Evolutionary conservation across 2,888 invertebrate species (phyloP), one percentile per base, ranked within the genome.

Genomic region (Drosophila rellima): DNA sequence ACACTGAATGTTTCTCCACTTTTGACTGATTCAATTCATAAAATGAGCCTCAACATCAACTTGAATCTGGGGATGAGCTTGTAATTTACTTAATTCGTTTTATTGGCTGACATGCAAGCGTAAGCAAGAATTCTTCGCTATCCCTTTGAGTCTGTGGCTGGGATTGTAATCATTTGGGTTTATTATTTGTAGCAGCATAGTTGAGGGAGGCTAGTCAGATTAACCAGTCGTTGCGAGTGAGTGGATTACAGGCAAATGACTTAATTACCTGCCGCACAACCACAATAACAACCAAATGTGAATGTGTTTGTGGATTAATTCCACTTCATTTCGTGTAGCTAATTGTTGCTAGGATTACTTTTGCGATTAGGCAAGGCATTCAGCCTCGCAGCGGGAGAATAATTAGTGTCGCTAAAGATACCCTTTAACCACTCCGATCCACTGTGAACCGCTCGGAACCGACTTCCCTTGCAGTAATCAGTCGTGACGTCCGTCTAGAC

Each of bases 21-120:
- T 89, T 82, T 87, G 90, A 88, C 90, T 87, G 90, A 88, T 90
- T 89, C 81, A 90, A 90, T 89, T 90, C 90, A 89, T 89, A 84
- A 89, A 89, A 90, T 83, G 80, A 74, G 72, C 59, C 69, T 52
- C 59, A 7, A 26, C 54, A 35, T 56, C 47, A 33, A 56, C 64
- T 33, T n/a, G 33, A 13, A n/a, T 45, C 45, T 26, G n/a, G 20
- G 78, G 80, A 79, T 83, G 76, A 76, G 72, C 89, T 88, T 80
- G 88, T 88, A 90, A 89, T 88, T 89, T 89, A 77, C 88, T 81
- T 74, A 83, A 81, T 88, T 82, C 81, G 71, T 88, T 88, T 88
- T 90, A 88, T 88, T 88, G 81, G 87, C 76, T 81, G 71, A 83
- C 90, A 88, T 88, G 90, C 87, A 86, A 82, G 73, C 74, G 67